Percentiles rank a stretch among this genome's conserved stretches.
These are phyloP conservation scores for Melanotaenia nigrans DNA, from an alignment of 2,797 vertebrate genomes.

Conservation along the genomic window DNA sequence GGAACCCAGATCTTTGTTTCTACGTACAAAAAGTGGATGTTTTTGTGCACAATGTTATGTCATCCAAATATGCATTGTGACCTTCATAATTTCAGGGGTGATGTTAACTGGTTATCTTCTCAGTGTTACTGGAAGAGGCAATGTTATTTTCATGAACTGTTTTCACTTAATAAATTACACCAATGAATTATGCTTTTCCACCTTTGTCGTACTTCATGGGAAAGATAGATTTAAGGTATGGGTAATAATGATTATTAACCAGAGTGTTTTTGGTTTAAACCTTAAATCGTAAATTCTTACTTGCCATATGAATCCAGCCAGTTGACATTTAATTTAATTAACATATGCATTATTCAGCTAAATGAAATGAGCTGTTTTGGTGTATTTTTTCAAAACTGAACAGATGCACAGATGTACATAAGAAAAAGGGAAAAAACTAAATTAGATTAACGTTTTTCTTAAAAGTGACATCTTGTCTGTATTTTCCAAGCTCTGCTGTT, in stretches of 20 bases:
- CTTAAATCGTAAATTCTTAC: background rate
- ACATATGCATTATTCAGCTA: background rate
- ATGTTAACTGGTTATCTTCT: slow-evolving; percentile 27
- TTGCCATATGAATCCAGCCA: background rate
- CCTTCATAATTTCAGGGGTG: slow-evolving; percentile 25
- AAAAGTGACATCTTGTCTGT: slow-evolving; percentile 11
- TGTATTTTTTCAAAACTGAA: background rate
- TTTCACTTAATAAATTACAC: slow-evolving; percentile 67
- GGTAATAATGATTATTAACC: background rate
- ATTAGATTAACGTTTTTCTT: slow-evolving; percentile 6
- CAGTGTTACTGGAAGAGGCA: slow-evolving; percentile 20
- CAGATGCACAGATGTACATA: background rate
- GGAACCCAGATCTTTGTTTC: slow-evolving; percentile 43
- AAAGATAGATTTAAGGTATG: background rate
- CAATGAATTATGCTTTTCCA: slow-evolving; percentile 6
- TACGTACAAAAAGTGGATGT: slow-evolving; percentile 37
- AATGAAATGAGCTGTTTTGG: background rate
- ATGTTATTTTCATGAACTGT: slow-evolving; percentile 24
- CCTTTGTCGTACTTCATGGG: slow-evolving; percentile 36
- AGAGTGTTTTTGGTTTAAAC: background rate
- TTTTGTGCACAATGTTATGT: slow-evolving; percentile 42
- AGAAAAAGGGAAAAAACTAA: background rate
- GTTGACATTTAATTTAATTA: background rate
- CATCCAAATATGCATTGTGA: slow-evolving; percentile 14
- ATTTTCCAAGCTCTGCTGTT: slow-evolving; percentile 7